Evolutionary conservation across 2,888 invertebrate genomes (phyloP), one percentile per base, ranked within the genome.

Genomic region (Drepana falcataria): DNA sequence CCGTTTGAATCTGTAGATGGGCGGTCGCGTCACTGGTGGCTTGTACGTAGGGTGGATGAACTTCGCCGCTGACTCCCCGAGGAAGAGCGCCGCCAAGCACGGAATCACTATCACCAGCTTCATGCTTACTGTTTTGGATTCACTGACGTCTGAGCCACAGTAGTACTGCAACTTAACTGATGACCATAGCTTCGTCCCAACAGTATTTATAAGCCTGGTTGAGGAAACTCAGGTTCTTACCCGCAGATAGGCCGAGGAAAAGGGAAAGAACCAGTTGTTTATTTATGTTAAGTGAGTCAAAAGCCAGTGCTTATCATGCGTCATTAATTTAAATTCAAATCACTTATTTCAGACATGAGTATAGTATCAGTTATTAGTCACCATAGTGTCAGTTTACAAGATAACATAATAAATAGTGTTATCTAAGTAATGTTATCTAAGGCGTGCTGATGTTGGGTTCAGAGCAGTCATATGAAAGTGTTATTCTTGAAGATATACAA

Each of bases 161-260:
- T 40, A 4, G 40, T 40, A 40, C 6, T 34, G 40, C 5, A 40
- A 40, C 2, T 2, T 9, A 9, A 44, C 40, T 51, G 40, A 40
- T 51, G 41, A 40, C 41, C 2, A 34, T 40, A 40, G 7, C 6
- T 7, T n/a, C 33, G 6, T 34, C 6, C 5, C 40, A 40, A 40
- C 33, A 40, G 51, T 51, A 51, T 51, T 51, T 51, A 51, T 51
- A 51, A 35, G 33, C 2, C 41, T 34, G 7, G 3, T 51, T 51
- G 40, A 51, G 51, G 51, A 51, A 51, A 51, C 33, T 7, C 7
- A 51, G 51, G 51, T 51, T 51, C 51, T 51, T 51, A 49, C 51
- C 51, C 51, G 4, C 40, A 35, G 51, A 51, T 51, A 51, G 40
- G 40, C 51, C 41, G 35, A n/a, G 6, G 6, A 7, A 2, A 44